Evolutionary conservation across 1,140 invertebrate genomes (phyloP).

Genomic region (Procambarus virginalis): DNA sequence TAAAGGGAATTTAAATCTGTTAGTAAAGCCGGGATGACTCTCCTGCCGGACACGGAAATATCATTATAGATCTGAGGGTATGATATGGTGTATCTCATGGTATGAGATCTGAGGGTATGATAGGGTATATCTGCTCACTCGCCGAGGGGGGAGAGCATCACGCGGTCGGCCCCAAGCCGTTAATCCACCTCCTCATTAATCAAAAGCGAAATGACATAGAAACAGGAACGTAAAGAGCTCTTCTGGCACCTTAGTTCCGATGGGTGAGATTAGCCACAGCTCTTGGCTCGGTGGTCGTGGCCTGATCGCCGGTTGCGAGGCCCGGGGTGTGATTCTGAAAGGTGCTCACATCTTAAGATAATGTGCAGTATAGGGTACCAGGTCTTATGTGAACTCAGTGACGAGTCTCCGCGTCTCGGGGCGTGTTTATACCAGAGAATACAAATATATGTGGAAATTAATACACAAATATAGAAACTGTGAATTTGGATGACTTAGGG

Average conservation of each 20-base stretch:
- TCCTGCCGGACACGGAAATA: neutral
- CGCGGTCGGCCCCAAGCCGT: slow-evolving; percentile 13
- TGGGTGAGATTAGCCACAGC: slow-evolving; percentile 36
- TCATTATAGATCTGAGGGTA: slow-evolving; percentile 12
- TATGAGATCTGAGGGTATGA: too few relatives aligned
- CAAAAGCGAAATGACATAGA: slow-evolving; percentile 51
- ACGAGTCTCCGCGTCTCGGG: too few relatives aligned
- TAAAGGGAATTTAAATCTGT: neutral
- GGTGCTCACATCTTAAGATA: neutral
- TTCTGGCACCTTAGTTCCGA: slow-evolving; percentile 49
- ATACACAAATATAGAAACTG: too few relatives aligned
- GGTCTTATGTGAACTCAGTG: neutral
- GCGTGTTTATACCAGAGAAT: too few relatives aligned
- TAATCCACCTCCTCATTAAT: slow-evolving; percentile 43
- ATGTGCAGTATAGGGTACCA: slow-evolving; percentile 11
- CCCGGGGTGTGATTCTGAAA: slow-evolving; percentile 16
- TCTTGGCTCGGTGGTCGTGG: slow-evolving; percentile 29
- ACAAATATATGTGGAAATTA: too few relatives aligned
- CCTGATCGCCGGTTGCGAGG: slow-evolving; percentile 22
- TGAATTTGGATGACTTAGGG: too few relatives aligned
- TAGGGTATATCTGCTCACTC: too few relatives aligned
- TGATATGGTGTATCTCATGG: slow-evolving; percentile 30
- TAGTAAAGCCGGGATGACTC: neutral
- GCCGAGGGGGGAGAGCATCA: neutral
- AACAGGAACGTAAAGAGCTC: slow-evolving; percentile 41